Evolutionary conservation across 2,113 vertebrate species (phyloP), one percentile per base, ranked within the genome.

Genomic region (Cyprinodon brontotheroides): DNA sequence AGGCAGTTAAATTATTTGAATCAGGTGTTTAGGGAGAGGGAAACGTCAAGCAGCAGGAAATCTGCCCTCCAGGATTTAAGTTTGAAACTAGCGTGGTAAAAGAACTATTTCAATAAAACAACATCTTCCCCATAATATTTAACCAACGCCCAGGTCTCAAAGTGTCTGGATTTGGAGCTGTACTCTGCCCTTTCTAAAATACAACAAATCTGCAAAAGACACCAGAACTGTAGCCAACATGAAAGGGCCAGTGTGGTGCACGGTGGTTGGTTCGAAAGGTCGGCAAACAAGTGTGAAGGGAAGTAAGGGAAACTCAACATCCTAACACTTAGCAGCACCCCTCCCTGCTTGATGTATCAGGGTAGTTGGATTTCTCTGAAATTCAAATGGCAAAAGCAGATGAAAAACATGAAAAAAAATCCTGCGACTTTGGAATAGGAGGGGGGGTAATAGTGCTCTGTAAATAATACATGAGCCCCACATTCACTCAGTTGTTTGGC

Each of bases 401-500:
- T 77, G 82, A 78, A 77, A 78, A 84, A 83, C 69, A 72, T 43
- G 3, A 77, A 74, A 48, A 41, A 74, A 83, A 77, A 86, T 74
- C 87, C 86, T 78, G 80, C 86, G 81, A 82, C 78, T 92, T 89
- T 86, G 65, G 78, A 63, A 63, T 12, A 65, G 70, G 38, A 59
- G 64, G 22, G 39, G 40, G 69, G n/a, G 92, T 95, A 94, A 94
- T 94, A 94, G 93, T 91, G 93, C 92, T 90, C 89, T 85, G 92
- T 95, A 94, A 95, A 95, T 95, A 94, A 94, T 94, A 93, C 93
- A 95, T 94, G 93, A 94, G 94, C 90, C 90, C 89, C 92, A 92
- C 90, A 94, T 93, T 93, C 90, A 70, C 88, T 92, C 85, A 86
- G 85, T 91, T 92, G 91, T 92, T 92, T 89, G 89, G 84, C 88